Percentiles rank a stretch among this genome's conserved stretches.
These are phyloP conservation scores for Thereva unica DNA, from an alignment of 2,888 invertebrate species.

Conservation along the genomic window DNA sequence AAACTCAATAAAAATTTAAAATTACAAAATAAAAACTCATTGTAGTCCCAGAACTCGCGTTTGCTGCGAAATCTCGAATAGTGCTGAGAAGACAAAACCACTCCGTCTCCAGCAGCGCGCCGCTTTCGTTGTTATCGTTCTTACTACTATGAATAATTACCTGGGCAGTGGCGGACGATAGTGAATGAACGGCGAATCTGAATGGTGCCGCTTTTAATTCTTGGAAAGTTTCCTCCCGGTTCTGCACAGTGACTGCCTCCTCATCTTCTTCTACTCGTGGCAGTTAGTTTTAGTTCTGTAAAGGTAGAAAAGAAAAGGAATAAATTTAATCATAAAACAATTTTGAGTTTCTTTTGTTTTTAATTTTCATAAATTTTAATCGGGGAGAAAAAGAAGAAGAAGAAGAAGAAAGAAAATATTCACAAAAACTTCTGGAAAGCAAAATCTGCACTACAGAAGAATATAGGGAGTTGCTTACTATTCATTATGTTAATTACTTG, in stretches of 20 bases:
- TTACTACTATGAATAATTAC: too few relatives aligned
- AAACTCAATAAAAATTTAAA: too few relatives aligned
- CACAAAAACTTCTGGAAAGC: neutral
- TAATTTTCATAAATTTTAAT: slow-evolving; percentile 34
- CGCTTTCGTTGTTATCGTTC: too few relatives aligned
- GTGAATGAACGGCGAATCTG: neutral
- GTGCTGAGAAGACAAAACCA: too few relatives aligned
- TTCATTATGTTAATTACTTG: slow-evolving; percentile 24
- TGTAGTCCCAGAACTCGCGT: too few relatives aligned
- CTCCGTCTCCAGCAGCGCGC: too few relatives aligned
- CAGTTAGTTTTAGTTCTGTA: slow-evolving; percentile 7
- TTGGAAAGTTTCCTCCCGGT: slow-evolving; percentile 18
- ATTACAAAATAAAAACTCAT: too few relatives aligned
- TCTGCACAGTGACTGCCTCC: slow-evolving; percentile 16
- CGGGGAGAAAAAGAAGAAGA: slow-evolving; percentile 12
- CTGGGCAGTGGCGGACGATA: too few relatives aligned
- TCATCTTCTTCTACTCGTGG: neutral
- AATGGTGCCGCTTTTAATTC: slow-evolving; percentile 26
- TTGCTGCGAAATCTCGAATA: too few relatives aligned
- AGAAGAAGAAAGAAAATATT: slow-evolving; percentile 12
- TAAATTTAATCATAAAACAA: slow-evolving; percentile 35
- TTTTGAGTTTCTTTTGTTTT: slow-evolving; percentile 33
- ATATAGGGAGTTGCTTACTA: slow-evolving; percentile 17
- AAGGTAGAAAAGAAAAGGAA: slow-evolving; percentile 9
- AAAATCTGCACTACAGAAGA: slow-evolving; percentile 3